Base-by-base conservation (phyloP, 1,140 invertebrate species). In the Agrypnia vestita region DNA sequence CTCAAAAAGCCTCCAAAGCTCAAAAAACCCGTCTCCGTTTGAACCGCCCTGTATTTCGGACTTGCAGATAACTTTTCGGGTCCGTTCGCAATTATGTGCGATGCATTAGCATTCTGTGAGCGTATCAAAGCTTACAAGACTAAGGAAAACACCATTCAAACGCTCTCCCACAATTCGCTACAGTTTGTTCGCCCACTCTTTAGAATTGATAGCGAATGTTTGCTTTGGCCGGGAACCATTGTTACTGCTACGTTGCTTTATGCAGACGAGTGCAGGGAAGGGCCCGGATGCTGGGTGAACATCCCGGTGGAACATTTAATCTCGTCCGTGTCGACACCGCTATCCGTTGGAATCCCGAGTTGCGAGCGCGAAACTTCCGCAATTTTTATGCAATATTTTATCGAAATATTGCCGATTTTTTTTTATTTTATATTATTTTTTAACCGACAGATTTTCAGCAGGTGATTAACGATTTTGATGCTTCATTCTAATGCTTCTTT, bases 61-160 rank as follows among this genome's bases (percentile, higher is more conserved):
- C 64, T 62, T 62, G 53, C n/a, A 77, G 76, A 69, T 64, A 67
- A 73, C 62, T 62, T 72, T 44, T 53, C 72, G 51, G 17, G 64
- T 80, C 74, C 64, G 17, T 21, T 72, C 13, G 51, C 79, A 80
- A 80, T 80, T 80, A 80, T 47, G 43, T 55, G 44, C 53, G 25
- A 59, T 76, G 62, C 79, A 80, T 80, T 80, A 80, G 74, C 74
- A 80, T 80, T 61, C 79, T 69, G 13, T 13, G 62, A 17, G 76
- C 21, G 64, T 47, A 76, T 62, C 74, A 62, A 76, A 76, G 74
- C 74, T 76, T 59, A 35, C 76, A 61, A 56, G 67, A 67, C 77
- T 71, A 78, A 73, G 71, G 78, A 79, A 79, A 79, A 79, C 69
- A 79, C 55, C 78, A 74, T 79, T 73, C 51, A 79, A 72, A 56